phyloP scores from a whole-genome alignment of 1,140 invertebrate species.

The Bactericera cockerelli region DNA sequence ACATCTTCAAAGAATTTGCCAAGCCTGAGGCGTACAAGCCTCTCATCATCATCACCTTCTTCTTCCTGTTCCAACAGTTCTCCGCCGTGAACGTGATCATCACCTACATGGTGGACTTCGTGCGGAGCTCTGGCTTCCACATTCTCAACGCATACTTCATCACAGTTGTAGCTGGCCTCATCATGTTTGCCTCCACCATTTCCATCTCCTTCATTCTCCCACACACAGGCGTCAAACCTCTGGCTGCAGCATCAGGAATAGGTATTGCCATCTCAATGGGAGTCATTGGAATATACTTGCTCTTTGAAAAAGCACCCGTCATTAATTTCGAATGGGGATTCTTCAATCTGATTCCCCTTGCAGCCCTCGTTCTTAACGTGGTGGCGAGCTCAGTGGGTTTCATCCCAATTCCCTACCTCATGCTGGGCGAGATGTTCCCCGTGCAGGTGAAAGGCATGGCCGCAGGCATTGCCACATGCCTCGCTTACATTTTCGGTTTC shows the following conservation, averaged over 20 bases:
- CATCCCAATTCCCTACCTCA: slow-evolving; percentile 43
- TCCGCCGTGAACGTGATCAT: slow-evolving; percentile 45
- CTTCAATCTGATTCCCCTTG: slow-evolving; percentile 32
- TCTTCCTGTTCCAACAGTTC: slow-evolving; percentile 40
- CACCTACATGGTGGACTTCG: slow-evolving; percentile 47
- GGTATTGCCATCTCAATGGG: slow-evolving; percentile 39
- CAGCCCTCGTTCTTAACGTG: slow-evolving; percentile 34
- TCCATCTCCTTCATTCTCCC: slow-evolving; percentile 35
- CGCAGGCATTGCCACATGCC: slow-evolving; percentile 43
- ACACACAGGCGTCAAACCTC: slow-evolving; percentile 33
- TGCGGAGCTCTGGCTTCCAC: slow-evolving; percentile 33
- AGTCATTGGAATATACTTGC: slow-evolving; percentile 34
- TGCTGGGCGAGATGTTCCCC: slow-evolving; percentile 34
- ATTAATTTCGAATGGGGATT: slow-evolving; percentile 14
- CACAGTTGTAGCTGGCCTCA: slow-evolving; percentile 32
- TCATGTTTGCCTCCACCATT: slow-evolving; percentile 35
- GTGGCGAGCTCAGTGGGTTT: slow-evolving; percentile 37
- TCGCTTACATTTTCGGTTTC: slow-evolving; percentile 54
- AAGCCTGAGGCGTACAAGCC: slow-evolving; percentile 32
- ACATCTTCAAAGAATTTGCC: slow-evolving; percentile 17
- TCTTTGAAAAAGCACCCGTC: slow-evolving; percentile 10
- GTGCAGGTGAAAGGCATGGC: slow-evolving; percentile 36
- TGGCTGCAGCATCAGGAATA: slow-evolving; percentile 34
- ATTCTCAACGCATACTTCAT: slow-evolving; percentile 24
- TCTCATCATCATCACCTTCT: slow-evolving; percentile 31